Conservation (phyloP, 92 coral and sea anemone genomes). For the Ricordea florida region DNA sequence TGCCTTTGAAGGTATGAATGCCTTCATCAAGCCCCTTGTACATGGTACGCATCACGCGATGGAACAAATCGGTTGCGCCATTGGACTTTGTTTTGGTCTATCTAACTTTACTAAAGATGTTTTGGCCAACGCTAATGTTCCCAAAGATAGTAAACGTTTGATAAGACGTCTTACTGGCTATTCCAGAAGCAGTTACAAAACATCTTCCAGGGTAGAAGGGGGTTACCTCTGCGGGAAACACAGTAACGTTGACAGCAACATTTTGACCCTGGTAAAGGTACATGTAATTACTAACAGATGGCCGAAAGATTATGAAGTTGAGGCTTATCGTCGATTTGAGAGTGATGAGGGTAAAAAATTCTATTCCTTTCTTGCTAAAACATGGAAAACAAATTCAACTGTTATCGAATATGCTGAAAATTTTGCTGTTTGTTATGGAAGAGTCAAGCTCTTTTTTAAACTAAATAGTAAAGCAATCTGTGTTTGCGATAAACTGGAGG, state of each 20-base stretch:
- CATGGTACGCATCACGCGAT: constrained; percentile 51
- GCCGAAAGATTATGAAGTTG: constrained; percentile 15
- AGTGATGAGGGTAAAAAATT: no score
- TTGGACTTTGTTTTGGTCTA: constrained; percentile 47
- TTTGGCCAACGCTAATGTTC: neutral
- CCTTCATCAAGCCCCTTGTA: constrained; percentile 31
- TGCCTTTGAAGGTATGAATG: constrained; percentile 53
- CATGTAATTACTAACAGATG: constrained; percentile 1
- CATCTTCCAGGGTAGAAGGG: neutral
- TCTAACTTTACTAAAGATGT: neutral
- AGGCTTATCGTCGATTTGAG: constrained; percentile 25
- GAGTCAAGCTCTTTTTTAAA: no score
- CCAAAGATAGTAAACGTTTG: constrained; percentile 5
- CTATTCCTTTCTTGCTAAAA: no score
- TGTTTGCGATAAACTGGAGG: no score
- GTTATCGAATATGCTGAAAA: constrained; percentile 23
- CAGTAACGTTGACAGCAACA: constrained; percentile 6
- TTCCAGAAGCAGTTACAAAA: neutral
- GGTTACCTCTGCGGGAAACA: constrained; percentile 13
- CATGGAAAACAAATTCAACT: constrained; percentile 36
- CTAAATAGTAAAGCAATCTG: no score
- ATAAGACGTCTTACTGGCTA: constrained; percentile 24
- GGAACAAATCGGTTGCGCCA: constrained; percentile 53
- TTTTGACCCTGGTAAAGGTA: neutral
- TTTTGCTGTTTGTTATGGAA: no score